A percentile compares a stretch with the other conserved stretches of the same genome.
phyloP scores from a whole-genome alignment of 2,797 vertebrate species.

The Limosa lapponica region DNA sequence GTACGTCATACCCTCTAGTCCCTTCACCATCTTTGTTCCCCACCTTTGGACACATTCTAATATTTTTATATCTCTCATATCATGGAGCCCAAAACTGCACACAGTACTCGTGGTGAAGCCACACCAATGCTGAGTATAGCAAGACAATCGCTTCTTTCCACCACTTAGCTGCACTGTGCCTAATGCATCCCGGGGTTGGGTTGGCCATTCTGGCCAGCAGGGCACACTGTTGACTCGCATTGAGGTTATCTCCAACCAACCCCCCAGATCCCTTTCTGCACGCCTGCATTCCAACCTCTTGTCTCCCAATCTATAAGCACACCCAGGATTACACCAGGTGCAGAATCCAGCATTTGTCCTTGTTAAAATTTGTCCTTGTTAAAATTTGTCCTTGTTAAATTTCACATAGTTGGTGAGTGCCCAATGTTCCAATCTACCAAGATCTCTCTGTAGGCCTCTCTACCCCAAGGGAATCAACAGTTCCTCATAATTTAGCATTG shows the following conservation, averaged over 20 bases:
- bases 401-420: background rate
- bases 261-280: background rate
- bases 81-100: background rate
- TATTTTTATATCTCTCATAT: background rate
- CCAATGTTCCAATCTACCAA: background rate
- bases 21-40: background rate
- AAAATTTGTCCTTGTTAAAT: background rate
- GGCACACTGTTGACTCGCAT: background rate
- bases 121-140: background rate
- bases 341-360: background rate
- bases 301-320: accelerated
- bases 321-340: background rate
- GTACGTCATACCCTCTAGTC: background rate
- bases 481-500: background rate
- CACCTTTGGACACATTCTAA: background rate
- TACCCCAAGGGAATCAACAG: background rate
- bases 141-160: background rate
- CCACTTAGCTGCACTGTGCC: background rate
- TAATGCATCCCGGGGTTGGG: background rate
- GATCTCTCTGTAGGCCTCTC: background rate
- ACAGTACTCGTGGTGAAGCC: background rate
- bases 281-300: background rate
- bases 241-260: background rate
- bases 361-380: too few species aligned
- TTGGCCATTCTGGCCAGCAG: background rate